phyloP scores from a whole-genome alignment of 2,797 vertebrate genomes.

The Sitta carolinensis region DNA sequence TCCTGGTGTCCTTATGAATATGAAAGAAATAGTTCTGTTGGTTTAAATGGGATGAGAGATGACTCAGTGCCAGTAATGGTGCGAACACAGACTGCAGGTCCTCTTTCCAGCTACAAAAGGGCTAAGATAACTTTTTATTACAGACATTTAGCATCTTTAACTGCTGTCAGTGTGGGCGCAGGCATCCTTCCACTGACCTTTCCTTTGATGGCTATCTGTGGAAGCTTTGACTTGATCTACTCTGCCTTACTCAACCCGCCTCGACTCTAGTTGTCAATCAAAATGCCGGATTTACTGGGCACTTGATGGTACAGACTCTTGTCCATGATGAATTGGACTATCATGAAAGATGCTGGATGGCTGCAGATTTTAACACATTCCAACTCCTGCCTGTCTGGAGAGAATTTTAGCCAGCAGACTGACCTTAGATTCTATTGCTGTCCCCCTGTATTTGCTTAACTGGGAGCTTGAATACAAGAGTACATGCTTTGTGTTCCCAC shows the following conservation, averaged over 20 bases:
- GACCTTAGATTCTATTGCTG: background rate
- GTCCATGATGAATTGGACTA: background rate
- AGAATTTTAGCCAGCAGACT: background rate
- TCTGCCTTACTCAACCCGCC: background rate
- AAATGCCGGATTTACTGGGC: background rate
- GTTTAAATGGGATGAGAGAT: background rate
- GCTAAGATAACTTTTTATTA: background rate
- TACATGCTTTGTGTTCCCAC: rapidly evolving
- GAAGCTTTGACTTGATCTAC: background rate
- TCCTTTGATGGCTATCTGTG: background rate
- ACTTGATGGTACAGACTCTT: background rate
- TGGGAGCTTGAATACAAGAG: background rate
- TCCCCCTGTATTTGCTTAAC: background rate
- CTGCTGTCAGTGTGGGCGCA: background rate
- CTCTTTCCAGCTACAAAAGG: background rate
- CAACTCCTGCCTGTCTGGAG: background rate
- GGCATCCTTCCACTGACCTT: background rate
- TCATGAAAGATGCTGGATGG: background rate
- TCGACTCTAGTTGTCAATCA: background rate
- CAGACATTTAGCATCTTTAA: background rate
- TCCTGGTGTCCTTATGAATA: background rate
- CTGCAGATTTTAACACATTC: background rate
- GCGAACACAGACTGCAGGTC: background rate
- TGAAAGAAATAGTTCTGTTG: background rate
- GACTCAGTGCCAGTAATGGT: background rate